Percentiles rank a stretch among this genome's conserved stretches.
Conservation (phyloP, 2,113 vertebrate species). For the Macroglossus sobrinus region DNA sequence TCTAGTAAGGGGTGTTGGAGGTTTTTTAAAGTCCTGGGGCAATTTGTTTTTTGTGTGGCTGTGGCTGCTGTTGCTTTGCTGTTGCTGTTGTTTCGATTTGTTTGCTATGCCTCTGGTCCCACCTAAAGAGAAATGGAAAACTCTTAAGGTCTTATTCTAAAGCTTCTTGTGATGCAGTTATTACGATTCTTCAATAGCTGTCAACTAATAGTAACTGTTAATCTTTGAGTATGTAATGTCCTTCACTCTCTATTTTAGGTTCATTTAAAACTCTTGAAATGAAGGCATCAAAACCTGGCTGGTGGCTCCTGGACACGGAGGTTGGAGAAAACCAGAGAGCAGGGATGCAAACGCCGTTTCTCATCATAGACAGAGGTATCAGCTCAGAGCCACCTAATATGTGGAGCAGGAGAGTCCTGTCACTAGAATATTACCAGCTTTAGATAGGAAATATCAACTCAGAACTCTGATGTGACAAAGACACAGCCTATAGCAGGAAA, state of each 20-base stretch:
- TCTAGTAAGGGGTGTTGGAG: not conserved
- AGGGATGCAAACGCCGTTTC: constrained; percentile 94
- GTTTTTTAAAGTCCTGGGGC: not conserved
- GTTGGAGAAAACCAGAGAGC: constrained; percentile 89
- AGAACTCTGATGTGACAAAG: not conserved
- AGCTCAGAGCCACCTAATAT: fast-evolving
- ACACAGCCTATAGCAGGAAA: not conserved
- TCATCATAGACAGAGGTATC: constrained; percentile 91
- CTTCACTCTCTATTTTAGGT: constrained; percentile 81
- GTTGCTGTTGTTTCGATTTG: not conserved
- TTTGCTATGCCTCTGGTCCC: not conserved
- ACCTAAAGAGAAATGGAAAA: not conserved
- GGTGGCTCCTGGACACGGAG: constrained; percentile 94
- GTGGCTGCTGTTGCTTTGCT: not conserved
- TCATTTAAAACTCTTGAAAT: constrained; percentile 94
- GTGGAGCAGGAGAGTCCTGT: not conserved
- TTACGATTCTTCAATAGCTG: not conserved
- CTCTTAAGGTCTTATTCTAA: not conserved
- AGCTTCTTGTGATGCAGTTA: not conserved
- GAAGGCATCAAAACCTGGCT: constrained; percentile 90
- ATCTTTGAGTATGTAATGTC: not conserved
- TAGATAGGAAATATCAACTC: not conserved
- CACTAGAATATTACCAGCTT: not conserved
- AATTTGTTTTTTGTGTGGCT: not conserved
- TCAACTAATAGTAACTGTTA: not conserved